Conservation (phyloP, 2,113 vertebrate species). For the Ochotona curzoniae region DNA sequence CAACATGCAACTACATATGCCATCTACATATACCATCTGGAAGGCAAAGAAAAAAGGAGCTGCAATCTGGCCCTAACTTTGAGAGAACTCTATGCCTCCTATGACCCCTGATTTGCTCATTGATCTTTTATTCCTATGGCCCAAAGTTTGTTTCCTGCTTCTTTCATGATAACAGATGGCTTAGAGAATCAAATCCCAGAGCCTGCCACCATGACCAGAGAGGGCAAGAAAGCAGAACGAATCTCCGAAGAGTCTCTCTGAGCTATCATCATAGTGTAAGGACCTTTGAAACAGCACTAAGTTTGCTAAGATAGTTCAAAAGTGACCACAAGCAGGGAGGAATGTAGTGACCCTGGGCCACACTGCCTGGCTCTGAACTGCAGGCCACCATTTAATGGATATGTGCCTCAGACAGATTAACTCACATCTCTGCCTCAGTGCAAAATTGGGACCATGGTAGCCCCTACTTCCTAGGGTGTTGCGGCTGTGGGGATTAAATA, state of each 20-base stretch:
- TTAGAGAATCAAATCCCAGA: neutral
- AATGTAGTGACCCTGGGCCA: neutral
- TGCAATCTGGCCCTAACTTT: neutral
- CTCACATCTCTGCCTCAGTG: neutral
- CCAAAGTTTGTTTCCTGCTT: slow-evolving; percentile 12
- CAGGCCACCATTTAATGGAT: neutral
- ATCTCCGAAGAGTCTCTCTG: neutral
- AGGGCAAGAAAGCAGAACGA: neutral
- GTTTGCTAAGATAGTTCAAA: neutral
- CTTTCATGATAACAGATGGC: neutral
- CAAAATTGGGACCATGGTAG: neutral
- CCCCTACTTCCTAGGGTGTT: neutral
- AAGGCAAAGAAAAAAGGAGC: neutral
- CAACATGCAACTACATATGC: neutral
- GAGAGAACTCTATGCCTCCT: neutral
- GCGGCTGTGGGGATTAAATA: neutral
- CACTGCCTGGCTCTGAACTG: neutral
- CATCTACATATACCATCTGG: neutral
- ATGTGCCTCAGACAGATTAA: neutral
- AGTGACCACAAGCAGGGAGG: no score
- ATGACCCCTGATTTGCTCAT: neutral
- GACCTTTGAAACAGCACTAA: neutral
- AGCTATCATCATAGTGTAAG: neutral
- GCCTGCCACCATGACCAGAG: neutral
- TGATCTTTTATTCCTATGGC: neutral